Evolutionary conservation across 1,140 invertebrate species (phyloP).

Genomic region (Cydia strobilella): DNA sequence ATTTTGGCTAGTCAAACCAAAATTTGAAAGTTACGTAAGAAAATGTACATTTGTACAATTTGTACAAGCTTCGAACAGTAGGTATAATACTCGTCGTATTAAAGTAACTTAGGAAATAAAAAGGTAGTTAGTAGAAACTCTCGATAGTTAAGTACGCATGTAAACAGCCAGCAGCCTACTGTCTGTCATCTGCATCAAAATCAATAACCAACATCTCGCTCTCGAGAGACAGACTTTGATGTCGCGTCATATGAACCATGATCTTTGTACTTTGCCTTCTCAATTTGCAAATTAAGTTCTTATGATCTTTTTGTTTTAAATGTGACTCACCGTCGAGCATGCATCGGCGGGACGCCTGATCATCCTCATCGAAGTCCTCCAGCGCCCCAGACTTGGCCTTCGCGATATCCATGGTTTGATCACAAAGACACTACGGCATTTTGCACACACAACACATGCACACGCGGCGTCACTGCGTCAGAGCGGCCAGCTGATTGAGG

Average conservation of each 20-base stretch:
- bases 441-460: constrained; percentile 50
- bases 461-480: constrained; percentile 39
- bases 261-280: constrained; percentile 40
- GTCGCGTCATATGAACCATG: constrained; percentile 29
- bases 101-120: neutral
- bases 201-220: constrained; percentile 43
- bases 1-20: neutral
- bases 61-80: too few species aligned
- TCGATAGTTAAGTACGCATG: neutral
- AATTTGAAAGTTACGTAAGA: too few species aligned
- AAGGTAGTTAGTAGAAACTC: neutral
- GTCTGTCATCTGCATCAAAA: constrained; percentile 45
- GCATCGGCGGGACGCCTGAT: constrained; percentile 61
- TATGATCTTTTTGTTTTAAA: constrained; percentile 17
- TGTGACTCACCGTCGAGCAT: constrained; percentile 69
- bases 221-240: neutral
- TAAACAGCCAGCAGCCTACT: constrained; percentile 11
- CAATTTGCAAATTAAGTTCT: constrained; percentile 32
- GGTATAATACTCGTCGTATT: too few species aligned
- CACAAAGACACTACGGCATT: constrained; percentile 52
- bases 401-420: constrained; percentile 62
- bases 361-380: constrained; percentile 69
- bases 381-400: constrained; percentile 58
- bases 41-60: too few species aligned
- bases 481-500: constrained; percentile 49